A percentile compares a stretch with the other conserved stretches of the same genome.
These are phyloP conservation scores for Cyclargus thomasi DNA, from an alignment of 1,140 invertebrate genomes.

Conservation along the genomic window DNA sequence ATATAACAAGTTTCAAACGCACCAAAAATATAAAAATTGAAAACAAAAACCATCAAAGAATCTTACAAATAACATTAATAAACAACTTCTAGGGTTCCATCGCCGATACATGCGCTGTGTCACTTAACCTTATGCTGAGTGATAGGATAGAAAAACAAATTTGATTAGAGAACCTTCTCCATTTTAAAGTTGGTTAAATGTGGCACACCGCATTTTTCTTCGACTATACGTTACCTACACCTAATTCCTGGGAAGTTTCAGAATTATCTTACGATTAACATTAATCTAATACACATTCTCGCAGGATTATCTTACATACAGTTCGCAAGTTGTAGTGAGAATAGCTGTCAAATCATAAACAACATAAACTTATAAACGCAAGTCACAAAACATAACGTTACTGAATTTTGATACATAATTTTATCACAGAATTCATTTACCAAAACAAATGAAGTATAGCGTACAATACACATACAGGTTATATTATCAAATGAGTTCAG, in stretches of 20 bases:
- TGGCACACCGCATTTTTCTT: too few species aligned
- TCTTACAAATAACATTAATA: constrained; percentile 17
- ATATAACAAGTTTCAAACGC: constrained; percentile 12
- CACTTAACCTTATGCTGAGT: too few species aligned
- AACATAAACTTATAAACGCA: neutral
- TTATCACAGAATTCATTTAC: neutral
- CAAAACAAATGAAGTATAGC: neutral
- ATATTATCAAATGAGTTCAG: neutral
- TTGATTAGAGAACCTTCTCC: too few species aligned
- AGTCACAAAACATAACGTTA: neutral
- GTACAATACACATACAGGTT: neutral
- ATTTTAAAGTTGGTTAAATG: neutral
- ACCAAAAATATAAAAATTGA: constrained; percentile 3
- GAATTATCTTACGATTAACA: neutral
- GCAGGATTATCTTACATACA: neutral
- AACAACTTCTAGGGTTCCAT: neutral
- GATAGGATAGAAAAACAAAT: too few species aligned
- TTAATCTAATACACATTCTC: neutral
- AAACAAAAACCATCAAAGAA: constrained; percentile 13
- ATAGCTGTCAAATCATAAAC: neutral
- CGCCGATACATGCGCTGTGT: too few species aligned
- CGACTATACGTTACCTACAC: neutral
- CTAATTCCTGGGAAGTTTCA: neutral
- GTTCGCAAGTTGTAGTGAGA: neutral
- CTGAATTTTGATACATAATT: neutral